Percentiles rank a stretch among this genome's conserved stretches.
Evolutionary conservation across 2,797 vertebrate species (phyloP).

Genomic region (Chrosomus eos): DNA sequence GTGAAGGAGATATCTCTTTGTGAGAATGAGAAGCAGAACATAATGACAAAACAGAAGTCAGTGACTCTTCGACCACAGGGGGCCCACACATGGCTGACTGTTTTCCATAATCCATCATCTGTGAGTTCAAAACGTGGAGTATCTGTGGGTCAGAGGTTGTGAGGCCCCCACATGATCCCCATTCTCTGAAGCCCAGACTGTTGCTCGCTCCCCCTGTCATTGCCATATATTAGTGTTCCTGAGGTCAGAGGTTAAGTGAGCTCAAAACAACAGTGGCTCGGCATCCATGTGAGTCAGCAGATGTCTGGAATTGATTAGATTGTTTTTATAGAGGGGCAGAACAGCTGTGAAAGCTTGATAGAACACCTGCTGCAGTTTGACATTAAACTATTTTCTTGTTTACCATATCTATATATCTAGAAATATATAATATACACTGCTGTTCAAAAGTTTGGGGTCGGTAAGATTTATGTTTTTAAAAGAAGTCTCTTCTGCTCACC

Average conservation of each 20-base stretch:
- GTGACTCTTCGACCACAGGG: not conserved
- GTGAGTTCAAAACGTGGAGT: not conserved
- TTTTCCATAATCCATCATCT: not conserved
- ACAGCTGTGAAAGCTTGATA: constrained; percentile 20
- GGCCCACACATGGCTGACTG: not conserved
- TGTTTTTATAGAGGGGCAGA: not conserved
- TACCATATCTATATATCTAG: not conserved
- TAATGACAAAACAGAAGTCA: not conserved
- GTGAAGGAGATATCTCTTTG: not conserved
- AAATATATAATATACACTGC: too few species aligned
- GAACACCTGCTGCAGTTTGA: constrained; percentile 17
- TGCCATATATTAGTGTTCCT: constrained; percentile 25
- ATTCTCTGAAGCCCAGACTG: constrained; percentile 2
- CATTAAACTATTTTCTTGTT: not conserved
- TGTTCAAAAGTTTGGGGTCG: too few species aligned
- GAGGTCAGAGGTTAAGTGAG: constrained; percentile 33
- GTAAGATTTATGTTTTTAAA: too few species aligned
- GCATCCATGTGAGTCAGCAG: constrained; percentile 20
- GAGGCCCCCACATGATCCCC: not conserved
- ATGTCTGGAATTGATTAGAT: constrained; percentile 38
- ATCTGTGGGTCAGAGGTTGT: not conserved
- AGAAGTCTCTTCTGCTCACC: too few species aligned
- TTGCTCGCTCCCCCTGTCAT: not conserved
- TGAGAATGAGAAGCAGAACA: not conserved
- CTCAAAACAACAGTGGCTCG: not conserved